Evolutionary conservation across 1,140 invertebrate species (phyloP), one percentile per base, ranked within the genome.

Genomic region (Drosophila tristis): DNA sequence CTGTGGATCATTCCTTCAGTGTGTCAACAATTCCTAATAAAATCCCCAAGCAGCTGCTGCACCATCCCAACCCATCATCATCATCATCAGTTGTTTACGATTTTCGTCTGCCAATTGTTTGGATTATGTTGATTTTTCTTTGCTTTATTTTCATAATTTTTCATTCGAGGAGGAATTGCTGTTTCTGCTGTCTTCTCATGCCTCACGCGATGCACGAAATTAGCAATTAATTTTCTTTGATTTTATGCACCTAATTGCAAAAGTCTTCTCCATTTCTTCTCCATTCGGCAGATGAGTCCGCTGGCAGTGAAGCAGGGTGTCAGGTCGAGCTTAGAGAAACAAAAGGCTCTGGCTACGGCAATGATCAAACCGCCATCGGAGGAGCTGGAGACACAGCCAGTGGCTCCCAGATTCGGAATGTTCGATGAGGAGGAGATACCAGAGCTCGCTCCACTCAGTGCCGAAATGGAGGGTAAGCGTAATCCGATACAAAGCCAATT

Each of bases 361-460:
- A 29, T 80, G 56, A 45, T 35, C 43, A 39, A 25, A 50, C 39
- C 49, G 15, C 59, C 53, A 50, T 29, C 31, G 13, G 44, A n/a
- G 73, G 65, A 44, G 39, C 58, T 67, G 35, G 54, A 60, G 31
- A 59, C 47, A n/a, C n/a, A 20, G 9, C 35, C 35, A 39, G 43
- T 35, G 2, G 23, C 43, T 35, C 13, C 63, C 0, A 82, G 74
- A 43, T 78, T 85, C 48, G 50, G 62, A 2, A 84, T 89, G 25
- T 86, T 82, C 25, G 82, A 86, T 53, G 82, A 86, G 39, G 39
- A 63, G 9, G 60, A 86, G 47, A 86, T 86, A 15, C 82, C 82
- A 5, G 82, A 82, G 50, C 23, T 86, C 15, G 53, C 78, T 15
- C 47, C 78, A 6, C 62, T 81, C 7, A 66, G n/a, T 42, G 45